Evolutionary conservation across 1,140 invertebrate genomes (phyloP).

Genomic region (Armadillidium nasatum): DNA sequence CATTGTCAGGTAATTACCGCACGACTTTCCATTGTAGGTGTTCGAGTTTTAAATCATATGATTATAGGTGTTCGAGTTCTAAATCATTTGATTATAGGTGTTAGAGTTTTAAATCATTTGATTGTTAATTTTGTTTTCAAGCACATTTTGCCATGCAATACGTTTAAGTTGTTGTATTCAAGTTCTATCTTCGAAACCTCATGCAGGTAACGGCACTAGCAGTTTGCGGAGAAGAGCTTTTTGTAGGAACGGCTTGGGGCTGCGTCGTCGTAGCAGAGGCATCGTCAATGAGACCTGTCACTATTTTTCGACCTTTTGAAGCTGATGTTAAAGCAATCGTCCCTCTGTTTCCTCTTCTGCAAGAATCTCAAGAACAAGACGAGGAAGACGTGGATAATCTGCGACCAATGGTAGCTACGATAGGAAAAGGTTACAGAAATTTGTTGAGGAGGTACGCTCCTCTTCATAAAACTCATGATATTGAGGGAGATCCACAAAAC

Average conservation of each 20-base stretch:
- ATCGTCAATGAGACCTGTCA: conserved; percentile 71
- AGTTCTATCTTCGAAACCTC: conserved; percentile 14
- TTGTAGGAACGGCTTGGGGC: conserved; percentile 87
- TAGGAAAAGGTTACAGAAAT: conserved; percentile 77
- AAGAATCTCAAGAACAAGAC: background rate
- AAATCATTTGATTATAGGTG: too few species aligned
- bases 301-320: conserved; percentile 83
- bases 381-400: conserved; percentile 6
- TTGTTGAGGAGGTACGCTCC: conserved; percentile 57
- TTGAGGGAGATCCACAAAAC: conserved; percentile 35
- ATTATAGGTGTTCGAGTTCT: too few species aligned
- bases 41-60: too few species aligned
- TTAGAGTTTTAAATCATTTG: too few species aligned
- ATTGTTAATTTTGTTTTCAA: too few species aligned
- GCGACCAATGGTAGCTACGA: conserved; percentile 61
- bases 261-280: conserved; percentile 82
- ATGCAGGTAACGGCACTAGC: conserved; percentile 71
- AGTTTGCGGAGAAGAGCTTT: conserved; percentile 63
- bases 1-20: conserved; percentile 66
- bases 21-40: too few species aligned
- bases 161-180: too few species aligned
- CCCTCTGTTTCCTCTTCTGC: conserved; percentile 41
- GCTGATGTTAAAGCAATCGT: conserved; percentile 63
- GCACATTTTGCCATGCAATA: too few species aligned
- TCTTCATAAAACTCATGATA: conserved; percentile 33